Evolutionary conservation across 2,888 invertebrate species (phyloP).

Genomic region (Rhingia campestris): DNA sequence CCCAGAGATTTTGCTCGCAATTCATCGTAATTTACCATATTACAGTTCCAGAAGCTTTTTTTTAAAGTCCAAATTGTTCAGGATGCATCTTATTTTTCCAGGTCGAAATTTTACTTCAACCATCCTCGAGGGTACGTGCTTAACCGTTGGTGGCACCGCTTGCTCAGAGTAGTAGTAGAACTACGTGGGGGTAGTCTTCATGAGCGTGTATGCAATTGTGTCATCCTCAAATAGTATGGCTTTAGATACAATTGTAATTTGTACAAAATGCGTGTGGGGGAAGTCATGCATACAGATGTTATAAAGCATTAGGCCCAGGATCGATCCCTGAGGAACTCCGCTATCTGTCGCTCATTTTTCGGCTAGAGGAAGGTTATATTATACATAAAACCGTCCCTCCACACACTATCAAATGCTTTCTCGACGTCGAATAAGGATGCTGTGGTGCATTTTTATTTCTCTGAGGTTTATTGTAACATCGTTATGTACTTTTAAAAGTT

Average conservation of each 20-base stretch:
- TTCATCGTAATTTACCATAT: no score
- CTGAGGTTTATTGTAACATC: constrained; percentile 40
- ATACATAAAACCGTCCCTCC: constrained; percentile 27
- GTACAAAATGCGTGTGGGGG: constrained; percentile 35
- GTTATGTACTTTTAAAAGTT: no score
- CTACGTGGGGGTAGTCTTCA: constrained; percentile 1
- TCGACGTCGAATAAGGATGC: constrained; percentile 48
- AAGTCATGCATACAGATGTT: constrained; percentile 51
- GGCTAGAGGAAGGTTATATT: constrained; percentile 25
- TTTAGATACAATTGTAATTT: background rate
- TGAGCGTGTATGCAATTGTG: constrained; percentile 38
- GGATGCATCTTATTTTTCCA: no score
- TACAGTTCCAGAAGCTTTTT: no score
- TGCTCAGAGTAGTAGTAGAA: no score
- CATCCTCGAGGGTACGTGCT: no score
- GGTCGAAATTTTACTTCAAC: no score
- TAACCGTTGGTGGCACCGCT: no score
- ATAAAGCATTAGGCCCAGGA: constrained; percentile 30
- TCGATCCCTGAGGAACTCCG: constrained; percentile 44
- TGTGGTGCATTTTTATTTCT: constrained; percentile 32
- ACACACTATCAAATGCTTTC: constrained; percentile 50
- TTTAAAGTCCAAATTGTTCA: no score
- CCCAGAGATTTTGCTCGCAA: no score
- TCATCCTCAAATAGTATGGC: constrained; percentile 60
- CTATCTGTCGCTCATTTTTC: no score